Conservation (phyloP, 1,140 invertebrate genomes). For the Sitodiplosis mosellana region DNA sequence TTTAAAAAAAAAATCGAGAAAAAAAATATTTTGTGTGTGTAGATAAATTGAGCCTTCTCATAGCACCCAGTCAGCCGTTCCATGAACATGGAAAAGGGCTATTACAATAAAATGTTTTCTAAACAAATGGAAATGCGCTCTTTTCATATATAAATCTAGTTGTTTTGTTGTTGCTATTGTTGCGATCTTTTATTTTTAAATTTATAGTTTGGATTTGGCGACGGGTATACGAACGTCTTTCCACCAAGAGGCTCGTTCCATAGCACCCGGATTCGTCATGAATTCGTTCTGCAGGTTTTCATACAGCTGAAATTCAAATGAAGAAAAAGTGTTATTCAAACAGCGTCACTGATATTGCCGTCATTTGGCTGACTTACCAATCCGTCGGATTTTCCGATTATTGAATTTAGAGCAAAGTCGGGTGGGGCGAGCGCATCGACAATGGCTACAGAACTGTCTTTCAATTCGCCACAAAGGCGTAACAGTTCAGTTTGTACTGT, state of each 20-base stretch:
- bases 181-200: too few relatives aligned
- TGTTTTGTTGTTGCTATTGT: too few relatives aligned
- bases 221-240: conserved; percentile 35
- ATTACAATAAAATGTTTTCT: too few relatives aligned
- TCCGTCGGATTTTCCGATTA: conserved; percentile 66
- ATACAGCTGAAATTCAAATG: conserved; percentile 50
- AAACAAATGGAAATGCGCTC: too few relatives aligned
- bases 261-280: conserved; percentile 44
- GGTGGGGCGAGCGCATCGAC: conserved; percentile 74
- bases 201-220: neutral
- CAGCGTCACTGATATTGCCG: too few relatives aligned
- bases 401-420: conserved; percentile 73
- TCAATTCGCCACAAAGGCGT: conserved; percentile 46
- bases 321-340: neutral
- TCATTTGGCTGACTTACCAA: conserved; percentile 37
- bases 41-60: too few relatives aligned
- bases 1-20: too few relatives aligned
- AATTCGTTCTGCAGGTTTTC: conserved; percentile 62
- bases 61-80: too few relatives aligned
- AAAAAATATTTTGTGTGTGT: too few relatives aligned
- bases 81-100: too few relatives aligned
- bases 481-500: conserved; percentile 43
- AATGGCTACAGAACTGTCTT: conserved; percentile 54
- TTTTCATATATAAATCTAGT: too few relatives aligned
- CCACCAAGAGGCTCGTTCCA: conserved; percentile 65